These are phyloP conservation scores for Enteromius unitaeniatus DNA, from an alignment of 2,797 vertebrate genomes.

Conservation along the genomic window DNA sequence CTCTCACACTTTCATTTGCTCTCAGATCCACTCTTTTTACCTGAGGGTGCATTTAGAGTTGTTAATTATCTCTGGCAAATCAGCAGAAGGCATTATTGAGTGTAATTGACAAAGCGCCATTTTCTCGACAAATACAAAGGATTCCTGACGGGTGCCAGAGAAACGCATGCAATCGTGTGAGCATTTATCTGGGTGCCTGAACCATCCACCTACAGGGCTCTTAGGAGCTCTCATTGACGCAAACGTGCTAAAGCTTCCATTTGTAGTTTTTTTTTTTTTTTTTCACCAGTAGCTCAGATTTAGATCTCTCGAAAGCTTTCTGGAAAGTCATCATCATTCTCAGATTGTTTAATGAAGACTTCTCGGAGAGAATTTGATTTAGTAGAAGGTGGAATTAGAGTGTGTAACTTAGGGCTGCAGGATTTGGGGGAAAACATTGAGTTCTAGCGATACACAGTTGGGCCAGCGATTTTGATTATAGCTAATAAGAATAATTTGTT, in stretches of 20 bases:
- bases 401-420: not conserved
- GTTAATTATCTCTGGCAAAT: conserved; percentile 75
- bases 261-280: not conserved
- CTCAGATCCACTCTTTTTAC: conserved; percentile 62
- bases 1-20: conserved; percentile 40
- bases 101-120: conserved; percentile 55
- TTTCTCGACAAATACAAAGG: conserved; percentile 35
- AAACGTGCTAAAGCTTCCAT: conserved; percentile 7
- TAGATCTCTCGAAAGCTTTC: conserved; percentile 4
- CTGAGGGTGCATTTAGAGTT: conserved; percentile 76
- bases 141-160: not conserved
- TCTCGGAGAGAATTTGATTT: not conserved
- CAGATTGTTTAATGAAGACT: conserved; percentile 22
- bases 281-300: not conserved
- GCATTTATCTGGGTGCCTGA: conserved; percentile 51
- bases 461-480: not conserved
- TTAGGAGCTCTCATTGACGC: conserved; percentile 9
- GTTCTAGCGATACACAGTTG: conserved; percentile 1
- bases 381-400: not conserved
- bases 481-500: not conserved
- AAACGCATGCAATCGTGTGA: conserved; percentile 66
- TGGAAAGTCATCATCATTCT: not conserved
- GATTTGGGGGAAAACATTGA: conserved; percentile 52
- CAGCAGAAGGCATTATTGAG: conserved; percentile 64
- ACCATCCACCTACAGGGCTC: not conserved